phyloP scores from a whole-genome alignment of 64 coral and sea anemone genomes.

The Exaiptasia diaphana region DNA sequence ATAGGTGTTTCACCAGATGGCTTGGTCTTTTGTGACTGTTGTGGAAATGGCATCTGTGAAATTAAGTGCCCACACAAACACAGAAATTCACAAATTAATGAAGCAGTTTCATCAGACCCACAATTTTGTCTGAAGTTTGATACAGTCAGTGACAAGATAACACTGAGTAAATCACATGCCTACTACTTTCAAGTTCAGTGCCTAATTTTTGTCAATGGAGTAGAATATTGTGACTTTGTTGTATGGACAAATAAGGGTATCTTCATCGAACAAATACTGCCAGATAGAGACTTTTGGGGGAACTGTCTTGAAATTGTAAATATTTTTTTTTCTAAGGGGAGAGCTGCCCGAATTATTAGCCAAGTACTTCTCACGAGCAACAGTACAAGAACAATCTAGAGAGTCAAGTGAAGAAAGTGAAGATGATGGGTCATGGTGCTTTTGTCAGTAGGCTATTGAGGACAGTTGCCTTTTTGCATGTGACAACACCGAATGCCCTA shows the following conservation, averaged over 20 bases:
- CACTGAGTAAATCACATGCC: slow-evolving; percentile 7
- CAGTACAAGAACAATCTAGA: not conserved
- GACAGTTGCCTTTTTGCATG: not conserved
- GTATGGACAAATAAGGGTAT: slow-evolving; percentile 39
- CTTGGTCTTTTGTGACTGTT: slow-evolving; percentile 35
- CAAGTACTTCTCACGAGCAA: not conserved
- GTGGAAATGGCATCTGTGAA: slow-evolving; percentile 29
- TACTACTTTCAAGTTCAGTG: slow-evolving; percentile 41
- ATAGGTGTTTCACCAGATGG: slow-evolving; percentile 46
- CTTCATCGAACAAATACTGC: not conserved
- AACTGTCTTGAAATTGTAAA: not conserved
- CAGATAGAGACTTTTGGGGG: slow-evolving; percentile 11
- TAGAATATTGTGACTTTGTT: slow-evolving; percentile 55
- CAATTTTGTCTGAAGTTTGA: slow-evolving; percentile 46
- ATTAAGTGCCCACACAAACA: slow-evolving; percentile 34
- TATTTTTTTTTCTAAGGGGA: not conserved
- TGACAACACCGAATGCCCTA: not conserved
- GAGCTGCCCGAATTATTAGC: not conserved
- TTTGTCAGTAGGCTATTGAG: not conserved
- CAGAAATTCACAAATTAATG: not conserved
- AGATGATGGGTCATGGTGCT: not conserved
- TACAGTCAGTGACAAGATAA: not conserved
- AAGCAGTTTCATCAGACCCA: not conserved
- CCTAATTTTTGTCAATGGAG: slow-evolving; percentile 10
- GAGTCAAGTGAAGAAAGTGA: not conserved